A percentile compares a stretch with the other conserved stretches of the same genome.
These are phyloP conservation scores for Nudaria mundana DNA, from an alignment of 2,888 invertebrate genomes.

Conservation along the genomic window DNA sequence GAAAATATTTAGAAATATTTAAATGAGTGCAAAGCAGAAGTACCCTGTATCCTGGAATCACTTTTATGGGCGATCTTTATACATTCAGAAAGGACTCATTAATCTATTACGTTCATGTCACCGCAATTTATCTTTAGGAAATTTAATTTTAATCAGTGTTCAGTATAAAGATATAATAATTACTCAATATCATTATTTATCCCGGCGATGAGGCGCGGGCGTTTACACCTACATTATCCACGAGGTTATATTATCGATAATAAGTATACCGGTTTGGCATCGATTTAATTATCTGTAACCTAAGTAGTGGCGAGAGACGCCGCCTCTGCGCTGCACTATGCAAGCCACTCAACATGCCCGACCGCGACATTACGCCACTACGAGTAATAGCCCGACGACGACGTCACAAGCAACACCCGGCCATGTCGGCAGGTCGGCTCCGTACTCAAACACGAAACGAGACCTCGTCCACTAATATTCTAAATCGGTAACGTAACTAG, in stretches of 20 bases:
- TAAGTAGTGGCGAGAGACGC: slow-evolving; percentile 48
- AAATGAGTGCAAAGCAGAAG: slow-evolving; percentile 96
- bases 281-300: slow-evolving; percentile 71
- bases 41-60: slow-evolving; percentile 97
- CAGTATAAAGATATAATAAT: slow-evolving; percentile 73
- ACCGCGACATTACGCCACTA: slow-evolving; percentile 9
- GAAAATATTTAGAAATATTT: slow-evolving; percentile 84
- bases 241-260: slow-evolving; percentile 70
- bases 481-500: slow-evolving; percentile 49
- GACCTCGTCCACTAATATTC: slow-evolving; percentile 55
- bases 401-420: too few relatives aligned
- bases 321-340: slow-evolving; percentile 39
- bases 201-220: slow-evolving; percentile 47
- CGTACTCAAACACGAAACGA: slow-evolving; percentile 45
- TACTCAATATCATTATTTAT: slow-evolving; percentile 62
- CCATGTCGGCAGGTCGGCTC: slow-evolving; percentile 33
- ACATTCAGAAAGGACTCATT: slow-evolving; percentile 76
- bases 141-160: slow-evolving; percentile 71
- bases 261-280: slow-evolving; percentile 78
- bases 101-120: slow-evolving; percentile 71
- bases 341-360: slow-evolving; percentile 31
- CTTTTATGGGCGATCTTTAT: slow-evolving; percentile 83
- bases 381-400: too few relatives aligned
- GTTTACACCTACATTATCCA: slow-evolving; percentile 67
- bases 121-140: slow-evolving; percentile 70